Evolutionary conservation across 2,113 vertebrate genomes (phyloP).

Genomic region (Dinomys branickii): DNA sequence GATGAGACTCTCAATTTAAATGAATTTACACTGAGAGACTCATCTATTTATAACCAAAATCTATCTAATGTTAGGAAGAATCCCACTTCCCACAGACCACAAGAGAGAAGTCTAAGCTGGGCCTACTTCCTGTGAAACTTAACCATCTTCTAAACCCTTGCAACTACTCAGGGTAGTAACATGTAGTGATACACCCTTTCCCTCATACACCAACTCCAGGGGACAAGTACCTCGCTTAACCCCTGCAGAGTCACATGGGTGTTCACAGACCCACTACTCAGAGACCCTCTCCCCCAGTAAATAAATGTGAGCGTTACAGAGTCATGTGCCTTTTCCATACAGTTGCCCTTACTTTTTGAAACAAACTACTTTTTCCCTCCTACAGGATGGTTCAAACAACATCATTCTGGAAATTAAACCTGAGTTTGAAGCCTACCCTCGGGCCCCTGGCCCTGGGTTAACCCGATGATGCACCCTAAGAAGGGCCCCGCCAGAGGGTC

Average conservation of each 20-base stretch:
- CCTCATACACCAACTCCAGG: background rate
- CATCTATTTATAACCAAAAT: background rate
- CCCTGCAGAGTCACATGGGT: background rate
- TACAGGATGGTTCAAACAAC: conserved; percentile 26
- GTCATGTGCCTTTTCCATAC: background rate
- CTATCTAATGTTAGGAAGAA: conserved; percentile 47
- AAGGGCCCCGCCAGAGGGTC: background rate
- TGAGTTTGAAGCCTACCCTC: background rate
- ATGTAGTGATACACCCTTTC: background rate
- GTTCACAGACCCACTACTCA: background rate
- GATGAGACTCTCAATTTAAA: background rate
- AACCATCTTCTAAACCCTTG: background rate
- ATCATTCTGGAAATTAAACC: conserved; percentile 16
- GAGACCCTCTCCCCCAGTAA: background rate
- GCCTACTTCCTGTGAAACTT: background rate
- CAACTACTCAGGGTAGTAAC: background rate
- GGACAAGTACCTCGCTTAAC: background rate
- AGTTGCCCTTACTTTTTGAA: background rate
- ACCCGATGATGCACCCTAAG: background rate
- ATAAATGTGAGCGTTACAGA: background rate
- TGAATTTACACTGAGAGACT: conserved; percentile 7
- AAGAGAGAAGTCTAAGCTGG: background rate
- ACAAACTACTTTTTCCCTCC: background rate
- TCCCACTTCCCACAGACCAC: conserved; percentile 27
- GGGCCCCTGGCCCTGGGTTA: background rate